Conservation (phyloP, 2,797 vertebrate genomes). For the Crypturellus tataupa region DNA sequence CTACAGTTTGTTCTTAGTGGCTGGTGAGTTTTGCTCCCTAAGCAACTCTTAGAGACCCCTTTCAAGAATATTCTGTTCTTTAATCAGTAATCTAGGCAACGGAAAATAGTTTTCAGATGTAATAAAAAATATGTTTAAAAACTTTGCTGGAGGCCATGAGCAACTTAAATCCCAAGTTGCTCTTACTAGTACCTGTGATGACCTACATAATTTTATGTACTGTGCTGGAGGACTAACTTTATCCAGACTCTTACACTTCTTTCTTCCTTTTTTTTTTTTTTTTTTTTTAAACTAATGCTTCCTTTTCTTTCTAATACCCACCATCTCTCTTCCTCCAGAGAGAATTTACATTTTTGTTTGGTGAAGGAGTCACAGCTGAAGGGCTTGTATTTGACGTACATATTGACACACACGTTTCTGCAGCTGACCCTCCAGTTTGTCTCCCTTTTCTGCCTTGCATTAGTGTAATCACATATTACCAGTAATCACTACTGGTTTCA, state of each 20-base stretch:
- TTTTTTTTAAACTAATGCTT: neutral
- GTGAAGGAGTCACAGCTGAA: neutral
- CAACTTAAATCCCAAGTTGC: neutral
- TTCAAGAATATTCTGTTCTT: neutral
- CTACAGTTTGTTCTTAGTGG: neutral
- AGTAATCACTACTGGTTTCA: neutral
- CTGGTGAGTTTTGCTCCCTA: neutral
- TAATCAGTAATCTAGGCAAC: neutral
- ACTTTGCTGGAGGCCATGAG: neutral
- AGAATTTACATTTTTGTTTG: neutral
- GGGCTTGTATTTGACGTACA: neutral
- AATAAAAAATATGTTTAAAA: neutral
- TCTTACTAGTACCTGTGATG: neutral
- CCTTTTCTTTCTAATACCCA: neutral
- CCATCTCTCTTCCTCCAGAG: neutral
- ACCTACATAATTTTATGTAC: neutral
- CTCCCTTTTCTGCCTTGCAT: neutral
- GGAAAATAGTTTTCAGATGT: neutral
- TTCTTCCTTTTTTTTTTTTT: neutral
- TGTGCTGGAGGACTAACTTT: neutral
- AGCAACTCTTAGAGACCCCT: neutral
- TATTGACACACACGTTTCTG: neutral
- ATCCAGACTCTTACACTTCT: neutral
- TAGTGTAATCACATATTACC: neutral
- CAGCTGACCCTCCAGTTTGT: neutral